Percentiles rank a stretch among this genome's conserved stretches.
These are phyloP conservation scores for Melieria picta DNA, from an alignment of 2,888 invertebrate species.

Conservation along the genomic window DNA sequence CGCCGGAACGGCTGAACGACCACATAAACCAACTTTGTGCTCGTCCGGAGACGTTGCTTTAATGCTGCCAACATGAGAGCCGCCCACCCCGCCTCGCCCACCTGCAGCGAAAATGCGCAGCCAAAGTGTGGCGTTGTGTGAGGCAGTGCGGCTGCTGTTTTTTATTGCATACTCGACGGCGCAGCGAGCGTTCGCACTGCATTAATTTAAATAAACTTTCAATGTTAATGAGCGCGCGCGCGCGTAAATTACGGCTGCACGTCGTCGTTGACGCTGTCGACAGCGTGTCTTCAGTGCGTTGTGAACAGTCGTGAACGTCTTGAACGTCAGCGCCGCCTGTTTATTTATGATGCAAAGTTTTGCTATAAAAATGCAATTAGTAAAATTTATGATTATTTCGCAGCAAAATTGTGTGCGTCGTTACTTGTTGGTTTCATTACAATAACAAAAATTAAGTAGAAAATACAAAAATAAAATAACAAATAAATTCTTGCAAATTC, in stretches of 20 bases:
- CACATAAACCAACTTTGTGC: too few species aligned
- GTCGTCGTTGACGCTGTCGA: not conserved
- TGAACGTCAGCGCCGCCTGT: conserved; percentile 9
- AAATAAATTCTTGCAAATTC: too few species aligned
- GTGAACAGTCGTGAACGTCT: too few species aligned
- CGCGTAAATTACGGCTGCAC: conserved; percentile 23
- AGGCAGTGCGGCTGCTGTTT: not conserved
- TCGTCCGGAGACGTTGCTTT: too few species aligned
- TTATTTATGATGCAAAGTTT: conserved; percentile 32
- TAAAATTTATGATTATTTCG: conserved; percentile 31
- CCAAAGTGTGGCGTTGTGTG: too few species aligned
- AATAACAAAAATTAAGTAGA: too few species aligned
- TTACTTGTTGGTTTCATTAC: too few species aligned
- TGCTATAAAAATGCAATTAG: conserved; percentile 35
- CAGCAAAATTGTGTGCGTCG: not conserved
- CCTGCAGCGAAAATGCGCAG: too few species aligned
- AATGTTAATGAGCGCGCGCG: conserved; percentile 20
- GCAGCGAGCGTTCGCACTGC: conserved; percentile 18
- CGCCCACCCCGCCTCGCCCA: too few species aligned
- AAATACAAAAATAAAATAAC: too few species aligned
- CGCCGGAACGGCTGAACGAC: too few species aligned
- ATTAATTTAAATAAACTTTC: conserved; percentile 32
- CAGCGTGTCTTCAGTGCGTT: not conserved
- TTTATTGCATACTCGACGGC: conserved; percentile 23
- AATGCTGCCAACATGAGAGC: too few species aligned